Conservation (phyloP, 2,797 vertebrate genomes). For the Urosaurus nigricauda region DNA sequence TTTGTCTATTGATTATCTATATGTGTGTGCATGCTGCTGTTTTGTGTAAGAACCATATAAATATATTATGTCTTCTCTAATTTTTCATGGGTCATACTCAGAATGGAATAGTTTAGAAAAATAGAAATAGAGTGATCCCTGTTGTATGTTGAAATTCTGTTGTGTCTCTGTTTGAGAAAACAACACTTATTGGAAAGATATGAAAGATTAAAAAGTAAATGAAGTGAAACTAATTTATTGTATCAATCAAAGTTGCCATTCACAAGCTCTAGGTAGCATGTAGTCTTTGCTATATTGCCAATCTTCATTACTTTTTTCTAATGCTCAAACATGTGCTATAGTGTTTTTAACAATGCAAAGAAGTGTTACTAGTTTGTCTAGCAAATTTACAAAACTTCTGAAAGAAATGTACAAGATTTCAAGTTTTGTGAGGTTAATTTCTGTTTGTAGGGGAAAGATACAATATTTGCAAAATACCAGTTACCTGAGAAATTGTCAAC, state of each 20-base stretch:
- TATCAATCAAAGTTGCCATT: slow-evolving; percentile 60
- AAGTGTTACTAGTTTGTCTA: background rate
- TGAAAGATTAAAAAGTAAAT: slow-evolving; percentile 66
- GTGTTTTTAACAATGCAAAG: background rate
- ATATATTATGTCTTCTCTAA: slow-evolving; percentile 31
- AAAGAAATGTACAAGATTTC: background rate
- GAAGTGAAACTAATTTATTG: slow-evolving; percentile 60
- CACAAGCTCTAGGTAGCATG: slow-evolving; percentile 46
- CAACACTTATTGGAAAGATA: slow-evolving; percentile 56
- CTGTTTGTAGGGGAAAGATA: slow-evolving; percentile 14
- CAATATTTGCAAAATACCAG: slow-evolving; percentile 32
- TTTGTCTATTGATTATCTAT: slow-evolving; percentile 12
- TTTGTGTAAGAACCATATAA: slow-evolving; percentile 5
- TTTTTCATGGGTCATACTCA: background rate
- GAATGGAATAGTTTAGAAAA: slow-evolving; percentile 36
- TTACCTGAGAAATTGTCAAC: slow-evolving; percentile 54
- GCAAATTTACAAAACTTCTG: background rate
- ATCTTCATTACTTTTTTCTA: background rate
- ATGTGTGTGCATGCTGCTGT: background rate
- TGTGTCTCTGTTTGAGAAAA: slow-evolving; percentile 45
- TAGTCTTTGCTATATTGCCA: slow-evolving; percentile 45
- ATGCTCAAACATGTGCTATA: background rate
- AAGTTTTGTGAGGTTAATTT: background rate
- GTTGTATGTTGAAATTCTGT: background rate
- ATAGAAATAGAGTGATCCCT: slow-evolving; percentile 2